Evolutionary conservation across 2,113 vertebrate species (phyloP).

Genomic region (Stegostoma tigrinum): DNA sequence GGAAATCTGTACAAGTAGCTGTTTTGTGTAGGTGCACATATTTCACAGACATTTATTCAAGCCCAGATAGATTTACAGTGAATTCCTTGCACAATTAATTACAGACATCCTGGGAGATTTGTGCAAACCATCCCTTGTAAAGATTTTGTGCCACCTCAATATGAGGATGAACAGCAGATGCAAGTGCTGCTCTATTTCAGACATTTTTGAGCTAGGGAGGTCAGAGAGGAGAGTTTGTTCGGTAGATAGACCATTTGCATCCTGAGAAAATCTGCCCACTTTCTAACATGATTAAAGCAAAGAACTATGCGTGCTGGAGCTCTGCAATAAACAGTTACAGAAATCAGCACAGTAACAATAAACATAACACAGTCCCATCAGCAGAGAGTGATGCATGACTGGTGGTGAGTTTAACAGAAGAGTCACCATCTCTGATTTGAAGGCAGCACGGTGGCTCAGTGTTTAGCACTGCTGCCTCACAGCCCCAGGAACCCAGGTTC

Average conservation of each 20-base stretch:
- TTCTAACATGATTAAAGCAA: too few species aligned
- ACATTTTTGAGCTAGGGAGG: not conserved
- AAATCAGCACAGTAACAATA: too few species aligned
- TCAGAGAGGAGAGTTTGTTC: not conserved
- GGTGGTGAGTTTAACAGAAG: too few species aligned
- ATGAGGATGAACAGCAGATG: not conserved
- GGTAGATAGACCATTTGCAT: not conserved
- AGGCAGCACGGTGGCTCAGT: too few species aligned
- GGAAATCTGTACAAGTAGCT: not conserved
- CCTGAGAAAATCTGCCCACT: not conserved
- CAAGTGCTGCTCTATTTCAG: not conserved
- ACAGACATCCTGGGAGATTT: not conserved
- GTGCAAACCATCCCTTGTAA: not conserved
- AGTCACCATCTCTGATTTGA: too few species aligned
- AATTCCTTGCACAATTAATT: conserved; percentile 4
- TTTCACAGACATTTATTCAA: not conserved
- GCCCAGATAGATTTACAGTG: not conserved
- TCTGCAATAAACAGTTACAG: too few species aligned
- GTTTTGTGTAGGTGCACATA: not conserved
- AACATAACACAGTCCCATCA: too few species aligned
- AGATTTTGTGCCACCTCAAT: not conserved
- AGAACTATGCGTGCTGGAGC: too few species aligned
- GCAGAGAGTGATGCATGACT: too few species aligned
- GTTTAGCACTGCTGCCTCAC: too few species aligned
- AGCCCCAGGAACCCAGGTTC: too few species aligned